Conservation (phyloP, 2,113 vertebrate species). For the Eptesicus fuscus region DNA sequence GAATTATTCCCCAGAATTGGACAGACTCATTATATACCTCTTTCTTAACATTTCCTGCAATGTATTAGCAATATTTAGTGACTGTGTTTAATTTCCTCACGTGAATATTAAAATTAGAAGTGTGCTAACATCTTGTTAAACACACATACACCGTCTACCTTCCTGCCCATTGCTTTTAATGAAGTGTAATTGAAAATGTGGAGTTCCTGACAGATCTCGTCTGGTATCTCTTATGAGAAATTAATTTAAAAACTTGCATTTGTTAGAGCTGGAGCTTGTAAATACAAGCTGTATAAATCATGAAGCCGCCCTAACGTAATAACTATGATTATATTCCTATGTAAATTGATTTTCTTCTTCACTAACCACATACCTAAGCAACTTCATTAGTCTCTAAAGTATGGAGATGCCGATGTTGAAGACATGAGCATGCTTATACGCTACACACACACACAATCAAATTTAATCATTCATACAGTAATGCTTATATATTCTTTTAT, state of each 20-base stretch:
- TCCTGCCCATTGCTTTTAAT: conserved; percentile 1
- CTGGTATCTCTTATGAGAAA: conserved; percentile 26
- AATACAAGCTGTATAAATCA: conserved; percentile 60
- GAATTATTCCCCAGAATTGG: not conserved
- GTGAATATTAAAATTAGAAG: not conserved
- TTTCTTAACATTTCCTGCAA: not conserved
- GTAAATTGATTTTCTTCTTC: conserved; percentile 60
- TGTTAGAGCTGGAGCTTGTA: conserved; percentile 36
- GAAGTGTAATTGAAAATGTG: not conserved
- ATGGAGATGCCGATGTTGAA: conserved; percentile 11
- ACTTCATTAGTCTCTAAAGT: conserved; percentile 62
- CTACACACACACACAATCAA: not conserved
- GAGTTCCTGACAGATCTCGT: not conserved
- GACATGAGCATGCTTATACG: not conserved
- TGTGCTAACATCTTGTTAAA: conserved; percentile 6
- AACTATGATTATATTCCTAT: conserved; percentile 59
- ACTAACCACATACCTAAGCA: conserved; percentile 61
- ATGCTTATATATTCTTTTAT: not conserved
- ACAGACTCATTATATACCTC: not conserved
- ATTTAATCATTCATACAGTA: not conserved
- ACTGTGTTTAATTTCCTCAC: conserved; percentile 5
- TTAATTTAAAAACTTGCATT: conserved; percentile 45
- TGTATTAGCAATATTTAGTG: not conserved
- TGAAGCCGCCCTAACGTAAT: conserved; percentile 49
- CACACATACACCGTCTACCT: not conserved